Evolutionary conservation across 2,113 vertebrate species (phyloP).

Genomic region (Caranx ignobilis): DNA sequence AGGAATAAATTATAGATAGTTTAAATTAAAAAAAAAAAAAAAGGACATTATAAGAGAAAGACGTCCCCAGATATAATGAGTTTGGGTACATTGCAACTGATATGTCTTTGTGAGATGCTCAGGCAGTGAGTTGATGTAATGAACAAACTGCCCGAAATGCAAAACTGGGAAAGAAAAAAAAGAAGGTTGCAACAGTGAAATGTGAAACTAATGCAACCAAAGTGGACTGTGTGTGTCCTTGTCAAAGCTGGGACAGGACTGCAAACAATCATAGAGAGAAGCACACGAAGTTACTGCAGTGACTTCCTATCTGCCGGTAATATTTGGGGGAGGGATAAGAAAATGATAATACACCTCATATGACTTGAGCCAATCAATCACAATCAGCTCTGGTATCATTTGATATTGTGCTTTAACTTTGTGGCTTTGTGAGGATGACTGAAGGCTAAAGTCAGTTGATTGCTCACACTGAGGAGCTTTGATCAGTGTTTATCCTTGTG

Average conservation of each 20-base stretch:
- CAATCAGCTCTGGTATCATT: conserved; percentile 17
- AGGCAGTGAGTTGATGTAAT: background rate
- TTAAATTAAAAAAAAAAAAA: background rate
- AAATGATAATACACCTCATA: conserved; percentile 10
- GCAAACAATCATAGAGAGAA: background rate
- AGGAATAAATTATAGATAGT: background rate
- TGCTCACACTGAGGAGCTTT: conserved; percentile 39
- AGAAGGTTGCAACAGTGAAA: background rate
- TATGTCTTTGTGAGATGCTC: background rate
- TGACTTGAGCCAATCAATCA: conserved; percentile 1
- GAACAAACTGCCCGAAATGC: background rate
- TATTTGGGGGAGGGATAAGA: background rate
- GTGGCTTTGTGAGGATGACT: conserved; percentile 34
- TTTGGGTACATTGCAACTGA: background rate
- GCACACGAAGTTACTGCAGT: background rate
- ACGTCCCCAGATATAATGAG: background rate
- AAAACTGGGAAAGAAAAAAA: background rate
- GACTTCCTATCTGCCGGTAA: background rate
- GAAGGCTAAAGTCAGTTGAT: conserved; percentile 32
- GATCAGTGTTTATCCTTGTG: conserved; percentile 34
- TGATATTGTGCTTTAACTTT: conserved; percentile 2
- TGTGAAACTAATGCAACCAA: background rate
- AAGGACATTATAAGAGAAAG: background rate
- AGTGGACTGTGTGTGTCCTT: background rate
- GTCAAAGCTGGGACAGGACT: background rate